phyloP scores from a whole-genome alignment of 2,113 vertebrate genomes.

The Xerus inauris region DNA sequence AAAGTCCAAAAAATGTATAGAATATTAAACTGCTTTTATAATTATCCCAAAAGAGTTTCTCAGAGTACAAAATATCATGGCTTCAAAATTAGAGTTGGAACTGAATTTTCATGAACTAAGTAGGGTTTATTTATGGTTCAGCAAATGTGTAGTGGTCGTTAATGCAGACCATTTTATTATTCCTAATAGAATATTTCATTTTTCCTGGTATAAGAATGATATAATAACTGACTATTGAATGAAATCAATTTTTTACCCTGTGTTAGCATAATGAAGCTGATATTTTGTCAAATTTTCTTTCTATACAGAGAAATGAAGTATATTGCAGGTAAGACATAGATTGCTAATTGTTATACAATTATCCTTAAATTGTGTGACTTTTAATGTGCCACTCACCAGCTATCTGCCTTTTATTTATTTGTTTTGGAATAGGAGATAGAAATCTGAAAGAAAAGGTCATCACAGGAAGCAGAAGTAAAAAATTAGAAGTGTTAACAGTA shows the following conservation, averaged over 20 bases:
- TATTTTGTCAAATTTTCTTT: constrained; percentile 71
- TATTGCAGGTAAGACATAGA: constrained; percentile 66
- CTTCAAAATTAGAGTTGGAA: constrained; percentile 48
- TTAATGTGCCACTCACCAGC: background rate
- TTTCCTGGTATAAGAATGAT: background rate
- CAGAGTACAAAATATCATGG: background rate
- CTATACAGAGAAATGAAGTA: constrained; percentile 66
- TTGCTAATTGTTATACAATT: background rate
- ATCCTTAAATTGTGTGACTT: background rate
- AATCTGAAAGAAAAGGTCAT: constrained; percentile 58
- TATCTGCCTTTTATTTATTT: constrained; percentile 31
- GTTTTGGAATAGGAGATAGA: constrained; percentile 60
- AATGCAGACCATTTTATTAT: constrained; percentile 1
- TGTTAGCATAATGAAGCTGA: constrained; percentile 49
- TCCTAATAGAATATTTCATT: background rate
- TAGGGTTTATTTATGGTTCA: background rate
- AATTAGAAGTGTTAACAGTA: constrained; percentile 76
- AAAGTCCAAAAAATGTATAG: background rate
- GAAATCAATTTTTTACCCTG: background rate
- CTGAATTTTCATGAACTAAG: constrained; percentile 49
- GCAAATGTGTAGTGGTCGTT: background rate
- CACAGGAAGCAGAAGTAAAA: constrained; percentile 71
- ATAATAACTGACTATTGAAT: background rate
- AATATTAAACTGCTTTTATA: background rate
- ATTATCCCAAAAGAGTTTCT: background rate